phyloP scores from a whole-genome alignment of 2,797 vertebrate species.

The Nannoperca obscura region DNA sequence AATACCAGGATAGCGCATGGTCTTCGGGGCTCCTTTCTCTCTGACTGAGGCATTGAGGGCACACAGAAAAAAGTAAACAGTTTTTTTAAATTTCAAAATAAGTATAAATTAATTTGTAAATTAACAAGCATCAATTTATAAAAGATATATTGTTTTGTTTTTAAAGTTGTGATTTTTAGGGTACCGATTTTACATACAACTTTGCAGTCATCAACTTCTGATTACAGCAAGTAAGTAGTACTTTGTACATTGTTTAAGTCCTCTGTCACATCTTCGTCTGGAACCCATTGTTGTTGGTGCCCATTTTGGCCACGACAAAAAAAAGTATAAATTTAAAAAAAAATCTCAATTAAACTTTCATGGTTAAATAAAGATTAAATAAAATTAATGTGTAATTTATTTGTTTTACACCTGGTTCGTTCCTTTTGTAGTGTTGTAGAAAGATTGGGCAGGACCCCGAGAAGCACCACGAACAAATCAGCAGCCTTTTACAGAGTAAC shows the following conservation, averaged over 20 bases:
- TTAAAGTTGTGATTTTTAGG: not conserved
- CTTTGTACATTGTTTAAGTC: not conserved
- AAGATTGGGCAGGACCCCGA: not conserved
- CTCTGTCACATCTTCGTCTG: not conserved
- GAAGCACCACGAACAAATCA: not conserved
- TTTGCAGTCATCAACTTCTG: not conserved
- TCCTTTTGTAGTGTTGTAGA: not conserved
- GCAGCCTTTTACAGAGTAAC: not conserved
- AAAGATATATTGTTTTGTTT: not conserved
- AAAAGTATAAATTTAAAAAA: not conserved
- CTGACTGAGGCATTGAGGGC: conserved; percentile 73
- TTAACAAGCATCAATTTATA: too few species aligned
- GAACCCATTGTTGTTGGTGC: not conserved
- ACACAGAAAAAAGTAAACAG: conserved; percentile 10
- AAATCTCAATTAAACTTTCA: not conserved
- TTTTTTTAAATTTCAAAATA: not conserved
- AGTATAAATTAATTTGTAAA: not conserved
- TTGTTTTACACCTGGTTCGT: not conserved
- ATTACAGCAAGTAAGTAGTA: not conserved
- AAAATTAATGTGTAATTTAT: not conserved
- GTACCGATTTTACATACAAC: not conserved
- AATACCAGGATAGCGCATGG: conserved; percentile 83
- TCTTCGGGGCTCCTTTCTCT: conserved; percentile 86
- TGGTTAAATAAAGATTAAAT: conserved; percentile 2
- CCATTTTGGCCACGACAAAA: not conserved